These are phyloP conservation scores for Cephus nigrinus DNA, from an alignment of 2,888 invertebrate species.

Conservation along the genomic window DNA sequence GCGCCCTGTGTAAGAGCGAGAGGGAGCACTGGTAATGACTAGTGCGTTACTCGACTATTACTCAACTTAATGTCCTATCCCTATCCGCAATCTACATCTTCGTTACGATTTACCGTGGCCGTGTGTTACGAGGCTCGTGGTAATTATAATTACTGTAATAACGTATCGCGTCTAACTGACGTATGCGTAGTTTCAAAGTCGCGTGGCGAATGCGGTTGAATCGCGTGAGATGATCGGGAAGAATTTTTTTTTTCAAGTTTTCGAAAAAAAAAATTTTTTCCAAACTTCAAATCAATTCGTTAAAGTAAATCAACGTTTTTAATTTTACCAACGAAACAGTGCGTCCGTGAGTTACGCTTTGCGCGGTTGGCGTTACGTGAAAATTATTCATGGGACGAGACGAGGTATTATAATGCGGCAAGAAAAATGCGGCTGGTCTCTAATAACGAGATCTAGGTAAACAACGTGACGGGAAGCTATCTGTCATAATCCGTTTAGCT, in stretches of 20 bases:
- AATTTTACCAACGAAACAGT: no score
- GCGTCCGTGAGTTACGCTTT: no score
- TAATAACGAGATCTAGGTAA: background rate
- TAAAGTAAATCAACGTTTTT: no score
- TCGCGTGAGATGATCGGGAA: background rate
- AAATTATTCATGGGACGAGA: background rate
- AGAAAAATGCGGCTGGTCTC: background rate
- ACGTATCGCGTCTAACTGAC: constrained; percentile 35
- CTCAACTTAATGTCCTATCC: constrained; percentile 28
- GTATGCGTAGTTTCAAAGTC: background rate
- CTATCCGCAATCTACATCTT: constrained; percentile 48
- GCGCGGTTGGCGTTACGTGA: no score
- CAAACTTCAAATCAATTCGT: no score
- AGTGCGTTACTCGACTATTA: constrained; percentile 7
- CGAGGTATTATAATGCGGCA: background rate
- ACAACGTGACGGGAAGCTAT: background rate
- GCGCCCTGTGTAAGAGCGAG: background rate
- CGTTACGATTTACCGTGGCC: constrained; percentile 37
- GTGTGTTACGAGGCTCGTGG: constrained; percentile 24
- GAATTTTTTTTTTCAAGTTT: no score
- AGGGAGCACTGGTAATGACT: constrained; percentile 46
- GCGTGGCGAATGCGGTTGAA: background rate
- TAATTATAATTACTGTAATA: constrained; percentile 49
- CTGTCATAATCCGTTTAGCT: background rate
- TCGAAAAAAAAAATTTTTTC: no score